Percentiles rank a stretch among this genome's conserved stretches.
phyloP scores from a whole-genome alignment of 2,888 invertebrate genomes.

The Amphipoea lucens region DNA sequence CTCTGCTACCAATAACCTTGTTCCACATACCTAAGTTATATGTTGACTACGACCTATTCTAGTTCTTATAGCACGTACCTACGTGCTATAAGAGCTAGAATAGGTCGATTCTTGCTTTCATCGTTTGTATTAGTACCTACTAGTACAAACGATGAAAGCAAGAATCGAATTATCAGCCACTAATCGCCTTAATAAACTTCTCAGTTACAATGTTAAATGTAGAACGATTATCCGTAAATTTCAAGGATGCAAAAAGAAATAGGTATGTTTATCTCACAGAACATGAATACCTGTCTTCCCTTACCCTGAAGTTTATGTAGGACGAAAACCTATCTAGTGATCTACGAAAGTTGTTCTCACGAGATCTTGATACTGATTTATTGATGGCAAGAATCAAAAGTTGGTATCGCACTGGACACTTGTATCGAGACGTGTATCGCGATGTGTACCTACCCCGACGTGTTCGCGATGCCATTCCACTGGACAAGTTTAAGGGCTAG shows the following conservation, averaged over 20 bases:
- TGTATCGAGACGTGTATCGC: slow-evolving; percentile 46
- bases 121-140: too few relatives aligned
- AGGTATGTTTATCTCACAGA: not conserved
- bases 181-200: not conserved
- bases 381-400: slow-evolving; percentile 44
- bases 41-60: not conserved
- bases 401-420: slow-evolving; percentile 46
- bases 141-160: not conserved
- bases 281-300: not conserved
- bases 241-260: not conserved
- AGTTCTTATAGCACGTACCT: not conserved
- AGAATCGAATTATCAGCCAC: not conserved
- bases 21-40: not conserved
- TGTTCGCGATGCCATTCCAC: slow-evolving; percentile 38
- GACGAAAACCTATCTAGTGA: slow-evolving; percentile 20
- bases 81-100: too few relatives aligned
- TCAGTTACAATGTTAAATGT: not conserved
- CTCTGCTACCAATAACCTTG: too few relatives aligned
- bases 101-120: too few relatives aligned
- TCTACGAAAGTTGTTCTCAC: slow-evolving; percentile 47
- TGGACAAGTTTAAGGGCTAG: slow-evolving; percentile 44
- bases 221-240: not conserved
- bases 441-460: slow-evolving; percentile 32
- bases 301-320: not conserved
- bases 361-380: slow-evolving; percentile 55